Conservation (phyloP, 2,113 vertebrate species). For the Myrmophylax atrothorax region DNA sequence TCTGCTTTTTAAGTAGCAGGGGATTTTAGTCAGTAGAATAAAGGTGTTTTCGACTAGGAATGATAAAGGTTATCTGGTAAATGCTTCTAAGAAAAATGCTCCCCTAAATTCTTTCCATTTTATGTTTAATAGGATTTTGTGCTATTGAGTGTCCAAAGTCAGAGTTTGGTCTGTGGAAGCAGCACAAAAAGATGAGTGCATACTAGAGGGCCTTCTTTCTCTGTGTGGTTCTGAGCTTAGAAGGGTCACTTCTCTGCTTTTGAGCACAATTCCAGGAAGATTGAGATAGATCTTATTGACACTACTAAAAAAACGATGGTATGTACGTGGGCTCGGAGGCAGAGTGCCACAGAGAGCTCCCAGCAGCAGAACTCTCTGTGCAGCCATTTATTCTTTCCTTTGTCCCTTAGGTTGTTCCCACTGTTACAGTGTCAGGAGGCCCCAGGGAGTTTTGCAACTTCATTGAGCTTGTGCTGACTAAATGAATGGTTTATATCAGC, state of each 20-base stretch:
- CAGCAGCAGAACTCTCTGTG: not conserved
- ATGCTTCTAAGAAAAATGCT: not conserved
- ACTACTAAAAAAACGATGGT: not conserved
- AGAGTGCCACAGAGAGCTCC: not conserved
- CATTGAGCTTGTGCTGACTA: not conserved
- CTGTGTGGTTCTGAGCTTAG: not conserved
- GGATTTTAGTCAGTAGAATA: not conserved
- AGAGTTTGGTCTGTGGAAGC: not conserved
- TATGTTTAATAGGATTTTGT: not conserved
- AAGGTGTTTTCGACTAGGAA: not conserved
- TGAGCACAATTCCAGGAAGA: not conserved
- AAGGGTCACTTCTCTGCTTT: not conserved
- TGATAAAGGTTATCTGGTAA: not conserved
- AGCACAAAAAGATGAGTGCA: not conserved
- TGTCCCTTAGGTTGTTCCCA: not conserved
- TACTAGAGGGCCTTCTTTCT: not conserved
- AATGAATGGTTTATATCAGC: not conserved
- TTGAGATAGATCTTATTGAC: not conserved
- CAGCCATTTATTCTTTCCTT: not conserved
- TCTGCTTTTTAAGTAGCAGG: constrained; percentile 41
- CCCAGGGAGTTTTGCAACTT: not conserved
- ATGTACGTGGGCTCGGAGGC: not conserved
- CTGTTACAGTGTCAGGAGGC: not conserved
- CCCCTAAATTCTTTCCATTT: not conserved
- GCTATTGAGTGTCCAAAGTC: not conserved